Evolutionary conservation across 2,113 vertebrate genomes (phyloP).

Genomic region (Bungarus multicinctus): DNA sequence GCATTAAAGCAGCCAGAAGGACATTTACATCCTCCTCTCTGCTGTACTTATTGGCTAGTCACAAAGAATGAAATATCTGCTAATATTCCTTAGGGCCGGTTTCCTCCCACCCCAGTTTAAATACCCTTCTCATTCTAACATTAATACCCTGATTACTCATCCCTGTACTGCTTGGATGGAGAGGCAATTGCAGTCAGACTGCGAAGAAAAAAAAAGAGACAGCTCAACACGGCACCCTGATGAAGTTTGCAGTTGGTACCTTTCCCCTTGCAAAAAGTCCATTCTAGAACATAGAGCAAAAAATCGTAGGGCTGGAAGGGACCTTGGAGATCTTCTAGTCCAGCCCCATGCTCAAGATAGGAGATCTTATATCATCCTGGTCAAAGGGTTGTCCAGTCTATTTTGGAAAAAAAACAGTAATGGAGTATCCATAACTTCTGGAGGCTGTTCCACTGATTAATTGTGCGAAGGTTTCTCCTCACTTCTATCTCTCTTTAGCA

Average conservation of each 20-base stretch:
- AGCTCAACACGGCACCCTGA: background rate
- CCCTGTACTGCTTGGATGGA: constrained; percentile 5
- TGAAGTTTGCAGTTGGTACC: background rate
- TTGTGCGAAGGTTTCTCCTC: too few relatives aligned
- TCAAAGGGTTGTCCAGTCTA: background rate
- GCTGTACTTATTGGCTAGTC: background rate
- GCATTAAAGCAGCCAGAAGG: background rate
- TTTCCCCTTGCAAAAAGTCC: background rate
- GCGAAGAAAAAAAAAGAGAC: background rate
- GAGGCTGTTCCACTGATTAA: too few relatives aligned
- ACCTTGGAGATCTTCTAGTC: background rate
- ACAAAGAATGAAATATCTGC: background rate
- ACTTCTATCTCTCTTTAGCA: background rate
- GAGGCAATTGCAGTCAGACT: background rate
- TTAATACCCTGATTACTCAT: constrained; percentile 13
- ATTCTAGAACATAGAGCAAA: background rate
- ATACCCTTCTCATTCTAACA: background rate
- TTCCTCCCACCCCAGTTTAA: background rate
- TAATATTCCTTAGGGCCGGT: background rate
- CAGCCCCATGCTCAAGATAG: background rate
- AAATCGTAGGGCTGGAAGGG: background rate
- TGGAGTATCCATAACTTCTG: background rate
- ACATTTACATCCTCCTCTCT: background rate
- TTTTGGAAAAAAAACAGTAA: background rate
- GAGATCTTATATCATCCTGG: background rate